Evolutionary conservation across 1,140 invertebrate species (phyloP), one percentile per base, ranked within the genome.

Genomic region (Drosophila mayri): DNA sequence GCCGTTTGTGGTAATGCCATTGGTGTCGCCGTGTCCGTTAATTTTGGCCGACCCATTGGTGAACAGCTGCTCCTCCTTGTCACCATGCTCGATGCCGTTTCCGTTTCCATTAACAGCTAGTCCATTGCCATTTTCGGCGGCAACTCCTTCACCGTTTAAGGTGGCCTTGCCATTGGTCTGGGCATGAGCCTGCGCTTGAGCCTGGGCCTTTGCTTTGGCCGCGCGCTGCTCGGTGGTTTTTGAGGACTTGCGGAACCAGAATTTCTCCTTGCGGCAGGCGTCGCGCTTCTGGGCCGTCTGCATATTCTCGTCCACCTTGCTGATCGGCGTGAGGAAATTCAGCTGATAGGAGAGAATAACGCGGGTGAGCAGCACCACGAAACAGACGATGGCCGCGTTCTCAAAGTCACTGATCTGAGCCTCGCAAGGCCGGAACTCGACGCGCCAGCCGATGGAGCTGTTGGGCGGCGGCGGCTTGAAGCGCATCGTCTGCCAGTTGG

Each of bases 401-500:
- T 99, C 99, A 94, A 99, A 99, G 94, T 99, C 99, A 2, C 99
- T 99, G 57, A 99, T 95, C 94, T 99, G 99, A 8, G 98, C 96
- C 94, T 99, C 99, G 93, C 98, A 99, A 38, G 99, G 99, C 47
- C 99, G 95, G 94, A 99, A 99, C 94, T 99, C 99, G 3, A 99
- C 99, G 74, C 99, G 94, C 99, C 99, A 99, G 18, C 99, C 99
- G 92, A 99, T 99, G 43, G 96, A 95, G 12, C 98, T 99, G 91
- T 98, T 96, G 2, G 97, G 96, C 22, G 98, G 97, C 63, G 99
- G 99, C 47, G 98, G 98, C 93, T 99, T 99, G 93, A 99, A 99
- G 18, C 99, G 95, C 99, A 99, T 99, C 10, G 99, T 99, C 94
- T 99, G 99, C 99, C 99, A 99, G 94, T 99, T 99, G 8, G 99